A percentile compares a stretch with the other conserved stretches of the same genome.
Conservation (phyloP, 2,888 invertebrate species). For the Falcaria lacertinaria region DNA sequence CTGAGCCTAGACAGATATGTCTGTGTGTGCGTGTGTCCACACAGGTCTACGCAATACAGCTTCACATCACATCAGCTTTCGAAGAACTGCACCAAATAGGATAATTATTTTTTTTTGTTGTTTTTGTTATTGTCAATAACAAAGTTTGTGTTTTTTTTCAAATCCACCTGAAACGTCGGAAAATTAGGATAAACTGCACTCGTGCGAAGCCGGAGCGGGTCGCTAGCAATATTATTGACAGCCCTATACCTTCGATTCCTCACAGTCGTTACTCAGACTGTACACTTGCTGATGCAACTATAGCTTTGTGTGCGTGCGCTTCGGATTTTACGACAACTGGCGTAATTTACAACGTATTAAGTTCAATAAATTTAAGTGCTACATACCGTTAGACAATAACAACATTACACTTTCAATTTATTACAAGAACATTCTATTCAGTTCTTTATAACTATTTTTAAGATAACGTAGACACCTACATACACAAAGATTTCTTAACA, state of each 20-base stretch:
- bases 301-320: constrained; percentile 17
- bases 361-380: constrained; percentile 17
- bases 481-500: no score
- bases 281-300: constrained; percentile 28
- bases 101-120: no score
- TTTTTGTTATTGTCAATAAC: no score
- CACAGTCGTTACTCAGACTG: constrained; percentile 23
- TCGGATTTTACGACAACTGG: constrained; percentile 15
- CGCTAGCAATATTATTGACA: not conserved
- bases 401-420: not conserved
- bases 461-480: no score
- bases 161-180: no score
- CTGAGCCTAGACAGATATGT: constrained; percentile 31
- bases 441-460: not conserved
- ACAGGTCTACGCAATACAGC: constrained; percentile 30
- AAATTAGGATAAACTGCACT: no score
- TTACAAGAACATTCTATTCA: not conserved
- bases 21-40: constrained; percentile 23
- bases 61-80: constrained; percentile 38
- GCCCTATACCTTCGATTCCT: not conserved
- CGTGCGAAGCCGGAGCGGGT: no score
- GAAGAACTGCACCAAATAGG: constrained; percentile 51
- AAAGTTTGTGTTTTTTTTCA: no score
- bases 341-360: constrained; percentile 22
- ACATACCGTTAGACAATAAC: not conserved